Base-by-base conservation (phyloP, 2,888 invertebrate species). In the Colostygia pectinataria region DNA sequence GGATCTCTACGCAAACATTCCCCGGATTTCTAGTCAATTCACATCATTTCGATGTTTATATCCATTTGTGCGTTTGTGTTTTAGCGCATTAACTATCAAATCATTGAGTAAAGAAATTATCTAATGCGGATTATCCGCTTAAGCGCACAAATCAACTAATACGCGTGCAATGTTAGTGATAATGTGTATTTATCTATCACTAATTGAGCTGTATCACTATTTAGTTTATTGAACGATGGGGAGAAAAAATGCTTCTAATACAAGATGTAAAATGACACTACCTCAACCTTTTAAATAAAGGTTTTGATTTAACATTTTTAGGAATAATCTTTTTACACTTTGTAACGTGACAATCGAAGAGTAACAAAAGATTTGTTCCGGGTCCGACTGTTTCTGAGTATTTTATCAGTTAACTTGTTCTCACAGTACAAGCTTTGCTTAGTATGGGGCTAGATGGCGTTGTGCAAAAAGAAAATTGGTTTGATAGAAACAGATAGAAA, bases 1-100 rank as follows among this genome's bases (percentile, higher is more conserved):
- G 74, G n/a, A 71, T 34, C 38, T 41, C 43, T 44, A 25, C 39
- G 27, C 6, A 20, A 5, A 4, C 6, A 5, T 20, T n/a, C n/a
- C n/a, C n/a, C n/a, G n/a, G n/a, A n/a, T n/a, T n/a, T n/a, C n/a
- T n/a, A n/a, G n/a, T n/a, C n/a, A n/a, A n/a, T n/a, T n/a, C n/a
- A n/a, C n/a, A n/a, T n/a, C n/a, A n/a, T n/a, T n/a, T n/a, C n/a
- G n/a, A n/a, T n/a, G n/a, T n/a, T n/a, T n/a, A n/a, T n/a, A n/a
- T n/a, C n/a, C n/a, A n/a, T n/a, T n/a, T 18, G 18, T 15, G 38
- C 13, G 40, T 40, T 5, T n/a, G 27, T 34, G 34, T 32, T 33
- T 18, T 42, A 33, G 27, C 15, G 10, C n/a, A n/a, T n/a, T n/a
- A n/a, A n/a, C n/a, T 20, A 20, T 29, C 9, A 27, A 38, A 28